Evolutionary conservation across 2,888 invertebrate genomes (phyloP), one percentile per base, ranked within the genome.

Genomic region (Amaurobius ferox): DNA sequence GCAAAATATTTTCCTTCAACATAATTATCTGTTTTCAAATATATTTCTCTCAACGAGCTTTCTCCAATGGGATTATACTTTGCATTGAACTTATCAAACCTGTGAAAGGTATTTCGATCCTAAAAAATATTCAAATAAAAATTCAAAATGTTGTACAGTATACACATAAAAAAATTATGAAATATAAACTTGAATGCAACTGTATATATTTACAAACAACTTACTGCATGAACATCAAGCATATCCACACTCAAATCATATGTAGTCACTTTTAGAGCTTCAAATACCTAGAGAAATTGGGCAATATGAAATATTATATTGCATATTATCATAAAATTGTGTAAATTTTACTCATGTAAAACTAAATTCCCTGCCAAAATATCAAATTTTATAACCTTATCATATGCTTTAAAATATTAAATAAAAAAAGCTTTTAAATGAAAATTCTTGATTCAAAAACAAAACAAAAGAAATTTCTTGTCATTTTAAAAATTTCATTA

Each of bases 31-130:
- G 99, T 98, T 93, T 99, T 99, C 87, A 99, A 94, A 93, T 99
- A 99, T n/a, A 99, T 98, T 92, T 99, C 99, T 35, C 99, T 93
- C 80, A 98, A 93, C 79, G 97, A 93, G 90, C 96, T 96, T 92
- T 99, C 98, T 0, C 99, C 99, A 90, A 99, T 98, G 0, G 99
- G 99, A 93, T 99, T 99, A 92, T 99, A 99, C 92, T 99, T 99
- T 55, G 98, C 97, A 92, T 99, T 99, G 93, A 99, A 99, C 92
- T 99, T 99, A 92, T 99, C 99, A 92, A 99, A 99, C 78, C 99
- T 95, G 91, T 99, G 99, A 93, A 99, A 99, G 32, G 99, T 99
- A 92, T 99, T 98, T 88, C 99, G 94, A 90, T 97, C 96, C 94
- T 95, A 90, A 9, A 90, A 90, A 77, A n/a, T n/a, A n/a, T n/a